These are phyloP conservation scores for Dendrolimus kikuchii DNA, from an alignment of 1,140 invertebrate genomes.

Conservation along the genomic window DNA sequence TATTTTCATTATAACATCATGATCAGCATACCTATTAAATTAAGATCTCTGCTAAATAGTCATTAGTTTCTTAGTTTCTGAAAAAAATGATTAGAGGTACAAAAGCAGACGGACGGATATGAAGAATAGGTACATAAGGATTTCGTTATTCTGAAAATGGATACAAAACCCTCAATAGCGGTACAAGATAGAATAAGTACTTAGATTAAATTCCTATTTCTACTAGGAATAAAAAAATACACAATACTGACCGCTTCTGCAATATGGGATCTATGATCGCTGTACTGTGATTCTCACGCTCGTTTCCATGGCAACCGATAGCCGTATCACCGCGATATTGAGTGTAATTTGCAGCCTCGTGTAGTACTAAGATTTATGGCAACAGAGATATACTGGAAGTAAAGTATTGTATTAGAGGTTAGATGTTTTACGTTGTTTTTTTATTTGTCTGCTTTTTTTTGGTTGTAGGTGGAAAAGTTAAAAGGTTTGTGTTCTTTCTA, in stretches of 20 bases:
- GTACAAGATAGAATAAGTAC: too few relatives aligned
- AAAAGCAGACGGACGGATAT: background rate
- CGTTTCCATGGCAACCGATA: conserved; percentile 51
- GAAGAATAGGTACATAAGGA: background rate
- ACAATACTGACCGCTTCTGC: conserved; percentile 11
- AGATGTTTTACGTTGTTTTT: background rate
- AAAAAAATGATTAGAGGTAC: too few relatives aligned
- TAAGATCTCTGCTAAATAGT: too few relatives aligned
- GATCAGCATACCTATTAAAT: too few relatives aligned
- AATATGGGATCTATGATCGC: conserved; percentile 6
- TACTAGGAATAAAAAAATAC: background rate
- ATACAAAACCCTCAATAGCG: background rate
- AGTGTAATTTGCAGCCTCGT: conserved; percentile 59
- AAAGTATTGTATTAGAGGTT: background rate
- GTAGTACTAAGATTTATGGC: conserved; percentile 5
- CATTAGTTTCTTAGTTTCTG: too few relatives aligned
- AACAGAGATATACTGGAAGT: conserved; percentile 36
- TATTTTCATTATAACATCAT: too few relatives aligned
- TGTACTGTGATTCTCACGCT: conserved; percentile 32
- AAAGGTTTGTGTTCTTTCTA: too few relatives aligned
- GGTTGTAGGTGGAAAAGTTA: background rate
- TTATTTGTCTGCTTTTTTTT: background rate
- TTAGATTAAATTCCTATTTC: too few relatives aligned
- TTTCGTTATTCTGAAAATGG: background rate
- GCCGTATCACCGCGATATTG: conserved; percentile 33